These are phyloP conservation scores for Cremastinae sp. DNA, from an alignment of 2,888 invertebrate genomes.

Conservation along the genomic window DNA sequence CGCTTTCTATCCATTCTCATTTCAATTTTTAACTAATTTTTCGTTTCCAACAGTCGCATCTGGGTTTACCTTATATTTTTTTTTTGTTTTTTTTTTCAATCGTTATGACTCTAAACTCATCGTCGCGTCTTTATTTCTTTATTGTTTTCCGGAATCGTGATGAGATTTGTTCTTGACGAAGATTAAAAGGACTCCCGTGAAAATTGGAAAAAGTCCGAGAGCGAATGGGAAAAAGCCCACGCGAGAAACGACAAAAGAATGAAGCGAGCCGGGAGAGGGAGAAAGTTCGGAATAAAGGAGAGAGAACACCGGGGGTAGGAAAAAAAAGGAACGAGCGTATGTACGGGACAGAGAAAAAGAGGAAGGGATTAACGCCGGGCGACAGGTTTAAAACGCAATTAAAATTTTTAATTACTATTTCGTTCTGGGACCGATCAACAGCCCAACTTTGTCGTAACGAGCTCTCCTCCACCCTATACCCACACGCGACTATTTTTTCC, in stretches of 20 bases:
- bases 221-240: not conserved
- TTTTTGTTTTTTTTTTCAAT: too few relatives aligned
- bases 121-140: too few relatives aligned
- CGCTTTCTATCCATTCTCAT: too few relatives aligned
- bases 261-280: conserved; percentile 40
- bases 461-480: not conserved
- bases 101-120: too few relatives aligned
- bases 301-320: too few relatives aligned
- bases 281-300: conserved; percentile 53
- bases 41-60: too few relatives aligned
- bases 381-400: conserved; percentile 75
- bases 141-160: too few relatives aligned
- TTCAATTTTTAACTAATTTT: too few relatives aligned
- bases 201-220: conserved; percentile 68
- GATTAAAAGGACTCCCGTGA: conserved; percentile 65
- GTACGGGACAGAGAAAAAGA: conserved; percentile 41
- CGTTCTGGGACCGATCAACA: conserved; percentile 61
- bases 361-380: conserved; percentile 62
- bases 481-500: too few relatives aligned
- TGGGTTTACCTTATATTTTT: too few relatives aligned
- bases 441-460: conserved; percentile 33
- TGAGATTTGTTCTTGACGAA: conserved; percentile 22
- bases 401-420: conserved; percentile 78
- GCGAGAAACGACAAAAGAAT: conserved; percentile 13
- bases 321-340: conserved; percentile 14